These are phyloP conservation scores for Amniataba percoides DNA, from an alignment of 2,797 vertebrate genomes.

Conservation along the genomic window DNA sequence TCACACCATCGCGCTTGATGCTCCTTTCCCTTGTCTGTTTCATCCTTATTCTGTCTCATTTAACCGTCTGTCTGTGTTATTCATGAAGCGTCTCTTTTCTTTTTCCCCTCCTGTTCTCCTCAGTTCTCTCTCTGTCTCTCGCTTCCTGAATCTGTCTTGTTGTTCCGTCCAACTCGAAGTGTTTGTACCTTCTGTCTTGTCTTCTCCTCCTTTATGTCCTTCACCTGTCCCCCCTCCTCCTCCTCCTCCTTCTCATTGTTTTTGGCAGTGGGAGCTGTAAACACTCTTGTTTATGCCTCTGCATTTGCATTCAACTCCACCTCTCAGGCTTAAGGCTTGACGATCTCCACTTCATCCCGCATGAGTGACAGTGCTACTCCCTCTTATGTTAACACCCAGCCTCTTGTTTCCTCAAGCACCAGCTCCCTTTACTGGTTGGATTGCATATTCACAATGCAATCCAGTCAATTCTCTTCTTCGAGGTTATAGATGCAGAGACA, in stretches of 20 bases:
- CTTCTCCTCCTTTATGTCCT: constrained; percentile 48
- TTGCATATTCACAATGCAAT: constrained; percentile 19
- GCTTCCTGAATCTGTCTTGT: background rate
- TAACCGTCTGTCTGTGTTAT: constrained; percentile 17
- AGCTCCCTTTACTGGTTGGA: constrained; percentile 36
- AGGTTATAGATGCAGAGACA: background rate
- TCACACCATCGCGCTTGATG: constrained; percentile 56
- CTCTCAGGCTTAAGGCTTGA: constrained; percentile 67
- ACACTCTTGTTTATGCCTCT: constrained; percentile 69
- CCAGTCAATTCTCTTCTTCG: background rate
- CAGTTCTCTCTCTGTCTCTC: constrained; percentile 13
- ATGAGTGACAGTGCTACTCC: constrained; percentile 56
- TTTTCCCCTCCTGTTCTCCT: background rate
- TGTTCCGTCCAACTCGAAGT: constrained; percentile 5
- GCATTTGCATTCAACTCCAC: constrained; percentile 74
- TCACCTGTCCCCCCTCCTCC: constrained; percentile 47
- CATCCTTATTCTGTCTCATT: constrained; percentile 10
- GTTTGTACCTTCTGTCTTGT: constrained; percentile 35
- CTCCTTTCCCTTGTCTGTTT: constrained; percentile 26
- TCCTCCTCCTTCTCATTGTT: constrained; percentile 30
- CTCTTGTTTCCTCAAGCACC: constrained; percentile 48
- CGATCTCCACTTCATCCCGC: constrained; percentile 49
- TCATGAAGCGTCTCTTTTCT: constrained; percentile 8
- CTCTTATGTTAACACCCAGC: constrained; percentile 48
- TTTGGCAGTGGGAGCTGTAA: constrained; percentile 64